Base-by-base conservation (phyloP, 2,797 vertebrate species). In the Sebastes taczanowskii region DNA sequence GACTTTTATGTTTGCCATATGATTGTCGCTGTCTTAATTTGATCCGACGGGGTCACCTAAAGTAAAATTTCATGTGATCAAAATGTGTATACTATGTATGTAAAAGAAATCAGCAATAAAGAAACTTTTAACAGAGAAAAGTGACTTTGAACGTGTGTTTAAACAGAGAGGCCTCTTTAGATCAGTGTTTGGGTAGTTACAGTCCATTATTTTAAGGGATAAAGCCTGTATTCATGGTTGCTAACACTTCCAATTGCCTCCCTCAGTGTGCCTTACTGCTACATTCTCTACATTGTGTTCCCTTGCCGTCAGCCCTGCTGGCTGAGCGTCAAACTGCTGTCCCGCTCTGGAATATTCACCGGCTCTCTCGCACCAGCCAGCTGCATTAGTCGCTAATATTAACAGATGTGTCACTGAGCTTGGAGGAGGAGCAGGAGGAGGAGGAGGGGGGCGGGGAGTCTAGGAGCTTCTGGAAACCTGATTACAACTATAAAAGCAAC, bases 31-130 rank as follows among this genome's bases (percentile, higher is more conserved):
- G 82, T 91, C 81, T 89, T 92, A 86, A 84, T 84, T 87, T 87
- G 81, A 91, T 85, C 78, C 78, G 61, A 46, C 22, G 6, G 68
- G 77, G 53, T 87, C 78, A 83, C 56, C 73, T 85, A 75, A 82
- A 73, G 16, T 74, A 82, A 84, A 75, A 79, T 82, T 83, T 82
- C 53, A 79, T 71, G 86, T 91, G 80, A 85, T 91, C 80, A 30
- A 80, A 87, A 83, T 80, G 59, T 91, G 81, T 91, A 82, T 32
- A 80, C 73, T 70, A 77, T 89, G 63, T 89, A 88, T 91, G 87
- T 92, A 87, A 87, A 85, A 82, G 23, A 85, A 91, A 93, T 91
- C 81, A 92, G 93, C 92, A 95, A 95, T 94, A 95, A 95, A 94
- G 77, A 70, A 74, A 88, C 80, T 89, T 92, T 86, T 87, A 90